Evolutionary conservation across 2,888 invertebrate genomes (phyloP), one percentile per base, ranked within the genome.

Genomic region (Lampropteryx suffumata): DNA sequence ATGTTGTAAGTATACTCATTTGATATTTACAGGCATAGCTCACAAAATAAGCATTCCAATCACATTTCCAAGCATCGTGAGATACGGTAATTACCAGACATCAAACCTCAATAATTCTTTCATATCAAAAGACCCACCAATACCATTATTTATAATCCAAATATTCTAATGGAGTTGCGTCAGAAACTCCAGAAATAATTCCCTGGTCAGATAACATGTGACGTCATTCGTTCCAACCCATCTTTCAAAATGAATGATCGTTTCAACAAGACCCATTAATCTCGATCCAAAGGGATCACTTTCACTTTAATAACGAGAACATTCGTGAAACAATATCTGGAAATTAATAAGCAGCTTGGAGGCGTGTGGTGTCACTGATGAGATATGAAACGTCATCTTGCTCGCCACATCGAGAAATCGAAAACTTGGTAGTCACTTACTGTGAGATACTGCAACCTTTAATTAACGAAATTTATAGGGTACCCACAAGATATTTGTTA

Each of bases 281-380:
- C 79, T 74, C 65, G 66, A 57, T 56, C 54, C 64, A 69, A 74
- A 74, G 73, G 77, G 73, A 79, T 79, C 79, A 80, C 81, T 81
- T 81, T 81, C 81, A 78, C 81, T 80, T 66, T 59, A 66, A 50
- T 57, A 60, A 59, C 52, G 54, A 59, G 64, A 65, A 58, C 64
- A 65, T 65, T 57, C 45, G 17, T 50, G 49, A 55, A 57, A 59
- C 40, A 43, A 48, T 42, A 32, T 35, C 43, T 50, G 41, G 39
- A 56, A 50, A 62, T 56, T 56, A 57, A 59, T 62, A 58, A 58
- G 51, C 36, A n/a, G 9, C 27, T 46, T 39, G 36, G 42, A 48
- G 36, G 46, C 49, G 52, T 51, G 9, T 49, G 36, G 9, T 49
- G 36, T 37, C 32, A 35, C 32, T 42, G 50, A 59, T 41, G 55